Evolutionary conservation across 2,113 vertebrate genomes (phyloP).

Genomic region (Anarhynchus alexandrinus): DNA sequence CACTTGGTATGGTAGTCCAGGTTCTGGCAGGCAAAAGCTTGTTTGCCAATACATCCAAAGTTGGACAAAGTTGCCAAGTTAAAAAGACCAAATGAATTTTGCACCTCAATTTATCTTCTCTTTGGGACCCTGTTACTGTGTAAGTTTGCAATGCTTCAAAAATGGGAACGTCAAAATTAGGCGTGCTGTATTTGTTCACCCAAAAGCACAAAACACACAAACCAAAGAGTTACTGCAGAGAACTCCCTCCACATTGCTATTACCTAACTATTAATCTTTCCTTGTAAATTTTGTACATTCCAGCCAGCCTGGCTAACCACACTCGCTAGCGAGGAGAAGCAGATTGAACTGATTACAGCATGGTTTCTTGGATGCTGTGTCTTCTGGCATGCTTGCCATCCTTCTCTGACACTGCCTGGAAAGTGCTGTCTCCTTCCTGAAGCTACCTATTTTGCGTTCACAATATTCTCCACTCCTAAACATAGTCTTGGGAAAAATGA

Average conservation of each 20-base stretch:
- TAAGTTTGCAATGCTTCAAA: background rate
- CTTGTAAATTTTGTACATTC: background rate
- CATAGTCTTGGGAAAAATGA: background rate
- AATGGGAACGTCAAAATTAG: background rate
- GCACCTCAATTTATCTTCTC: background rate
- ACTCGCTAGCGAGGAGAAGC: background rate
- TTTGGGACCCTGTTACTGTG: background rate
- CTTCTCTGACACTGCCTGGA: background rate
- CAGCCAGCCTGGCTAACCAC: background rate
- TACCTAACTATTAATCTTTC: background rate
- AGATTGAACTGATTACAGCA: background rate
- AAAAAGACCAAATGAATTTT: background rate
- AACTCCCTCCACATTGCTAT: background rate
- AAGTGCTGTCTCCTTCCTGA: background rate
- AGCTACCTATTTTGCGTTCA: background rate
- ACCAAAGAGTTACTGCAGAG: background rate
- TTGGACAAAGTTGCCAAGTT: background rate
- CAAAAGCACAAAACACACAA: background rate
- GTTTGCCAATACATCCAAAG: fast-evolving
- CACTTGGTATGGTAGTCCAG: too few species aligned
- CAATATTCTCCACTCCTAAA: background rate
- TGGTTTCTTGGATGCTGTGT: background rate
- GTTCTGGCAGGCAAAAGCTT: background rate
- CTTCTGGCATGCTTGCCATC: background rate
- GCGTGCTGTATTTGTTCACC: background rate